A percentile compares a stretch with the other conserved stretches of the same genome.
Conservation (phyloP, 2,113 vertebrate species). For the Hoplias malabaricus region DNA sequence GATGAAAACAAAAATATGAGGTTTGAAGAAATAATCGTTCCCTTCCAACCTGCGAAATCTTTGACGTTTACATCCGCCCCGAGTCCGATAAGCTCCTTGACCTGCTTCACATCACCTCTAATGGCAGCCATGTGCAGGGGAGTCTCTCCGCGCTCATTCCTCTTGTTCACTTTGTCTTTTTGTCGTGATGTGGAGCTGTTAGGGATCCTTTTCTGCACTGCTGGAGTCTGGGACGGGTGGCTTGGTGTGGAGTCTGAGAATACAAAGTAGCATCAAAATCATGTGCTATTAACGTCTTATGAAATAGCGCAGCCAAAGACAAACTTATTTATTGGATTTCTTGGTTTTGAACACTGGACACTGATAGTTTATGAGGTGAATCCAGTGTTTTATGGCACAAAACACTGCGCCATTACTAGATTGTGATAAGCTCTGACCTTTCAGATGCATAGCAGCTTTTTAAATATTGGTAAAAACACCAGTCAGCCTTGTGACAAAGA, state of each 20-base stretch:
- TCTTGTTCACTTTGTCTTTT: constrained; percentile 99
- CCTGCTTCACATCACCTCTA: constrained; percentile 93
- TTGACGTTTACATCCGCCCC: constrained; percentile 98
- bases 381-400: background rate
- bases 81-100: constrained; percentile 93
- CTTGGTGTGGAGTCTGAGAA: constrained; percentile 86
- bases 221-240: constrained; percentile 87
- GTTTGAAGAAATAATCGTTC: background rate
- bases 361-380: too few species aligned
- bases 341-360: background rate
- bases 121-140: constrained; percentile 97
- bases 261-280: background rate
- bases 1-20: background rate
- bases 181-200: constrained; percentile 88
- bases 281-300: background rate
- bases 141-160: constrained; percentile 96
- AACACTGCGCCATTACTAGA: too few species aligned
- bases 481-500: too few species aligned
- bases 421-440: too few species aligned
- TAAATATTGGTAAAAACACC: too few species aligned
- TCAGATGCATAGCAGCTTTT: too few species aligned
- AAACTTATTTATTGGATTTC: too few species aligned
- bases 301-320: too few species aligned
- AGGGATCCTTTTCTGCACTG: constrained; percentile 90
- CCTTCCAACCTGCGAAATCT: constrained; percentile 98